phyloP scores from a whole-genome alignment of 2,888 invertebrate genomes.

The Leistus spinibarbis region DNA sequence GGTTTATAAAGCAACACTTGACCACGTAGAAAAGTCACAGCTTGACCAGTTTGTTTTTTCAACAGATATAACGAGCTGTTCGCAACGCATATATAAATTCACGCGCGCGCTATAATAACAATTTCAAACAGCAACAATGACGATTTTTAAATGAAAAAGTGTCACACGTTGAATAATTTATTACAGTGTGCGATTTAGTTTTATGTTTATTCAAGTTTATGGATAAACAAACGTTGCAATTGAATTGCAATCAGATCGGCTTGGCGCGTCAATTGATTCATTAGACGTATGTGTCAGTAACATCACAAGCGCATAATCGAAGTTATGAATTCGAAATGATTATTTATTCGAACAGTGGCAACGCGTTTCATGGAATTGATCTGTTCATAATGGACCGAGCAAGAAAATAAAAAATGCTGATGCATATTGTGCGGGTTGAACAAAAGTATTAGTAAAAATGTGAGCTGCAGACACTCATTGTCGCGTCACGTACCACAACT shows the following conservation, averaged over 20 bases:
- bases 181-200: conserved; percentile 10
- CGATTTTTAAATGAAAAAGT: conserved; percentile 38
- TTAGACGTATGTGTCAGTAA: not conserved
- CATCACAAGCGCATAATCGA: not conserved
- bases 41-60: not conserved
- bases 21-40: too few relatives aligned
- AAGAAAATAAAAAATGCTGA: not conserved
- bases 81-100: not conserved
- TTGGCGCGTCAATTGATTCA: not conserved
- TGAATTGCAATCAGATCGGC: conserved; percentile 1
- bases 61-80: not conserved
- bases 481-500: conserved; percentile 25
- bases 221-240: not conserved
- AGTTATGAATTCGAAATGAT: not conserved
- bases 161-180: conserved; percentile 37
- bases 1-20: not conserved
- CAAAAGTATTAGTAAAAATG: not conserved
- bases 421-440: not conserved
- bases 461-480: conserved; percentile 23
- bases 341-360: not conserved
- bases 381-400: not conserved
- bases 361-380: not conserved
- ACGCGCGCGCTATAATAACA: conserved; percentile 24
- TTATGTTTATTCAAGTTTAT: conserved; percentile 25
- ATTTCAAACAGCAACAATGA: conserved; percentile 31